These are phyloP conservation scores for Sisyra nigra DNA, from an alignment of 2,888 invertebrate species.

Conservation along the genomic window DNA sequence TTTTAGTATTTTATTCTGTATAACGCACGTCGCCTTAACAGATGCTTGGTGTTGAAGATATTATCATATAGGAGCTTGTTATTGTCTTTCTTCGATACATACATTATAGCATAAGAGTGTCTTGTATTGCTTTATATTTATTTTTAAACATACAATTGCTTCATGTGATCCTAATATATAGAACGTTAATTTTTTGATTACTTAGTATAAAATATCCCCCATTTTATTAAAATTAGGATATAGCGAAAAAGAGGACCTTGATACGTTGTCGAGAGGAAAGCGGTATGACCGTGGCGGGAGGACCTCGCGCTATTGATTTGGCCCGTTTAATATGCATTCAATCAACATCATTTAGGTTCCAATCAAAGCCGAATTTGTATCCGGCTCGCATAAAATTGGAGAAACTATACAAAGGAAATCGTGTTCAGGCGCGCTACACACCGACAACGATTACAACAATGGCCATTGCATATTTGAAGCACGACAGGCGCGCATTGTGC, in stretches of 20 bases:
- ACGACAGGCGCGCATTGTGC: conserved; percentile 7
- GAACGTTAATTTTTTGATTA: neutral
- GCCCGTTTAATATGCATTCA: too few species aligned
- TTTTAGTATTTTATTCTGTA: neutral
- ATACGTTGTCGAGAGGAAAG: too few species aligned
- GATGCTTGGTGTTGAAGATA: too few species aligned
- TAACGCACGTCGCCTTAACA: neutral
- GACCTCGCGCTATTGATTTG: too few species aligned
- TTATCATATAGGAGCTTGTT: too few species aligned
- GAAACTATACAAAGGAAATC: neutral
- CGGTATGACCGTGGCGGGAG: too few species aligned
- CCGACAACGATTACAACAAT: neutral
- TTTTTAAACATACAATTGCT: neutral
- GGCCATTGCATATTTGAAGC: neutral
- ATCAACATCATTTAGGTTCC: too few species aligned
- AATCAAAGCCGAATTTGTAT: too few species aligned
- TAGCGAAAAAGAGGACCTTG: too few species aligned
- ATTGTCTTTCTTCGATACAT: neutral
- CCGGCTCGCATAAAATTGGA: too few species aligned
- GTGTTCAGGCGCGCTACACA: neutral
- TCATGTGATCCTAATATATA: conserved; percentile 1
- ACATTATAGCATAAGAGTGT: neutral
- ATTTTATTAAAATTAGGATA: too few species aligned
- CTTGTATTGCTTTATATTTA: neutral
- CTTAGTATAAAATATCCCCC: too few species aligned